phyloP scores from a whole-genome alignment of 1,140 invertebrate species.

The Babylonia areolata region DNA sequence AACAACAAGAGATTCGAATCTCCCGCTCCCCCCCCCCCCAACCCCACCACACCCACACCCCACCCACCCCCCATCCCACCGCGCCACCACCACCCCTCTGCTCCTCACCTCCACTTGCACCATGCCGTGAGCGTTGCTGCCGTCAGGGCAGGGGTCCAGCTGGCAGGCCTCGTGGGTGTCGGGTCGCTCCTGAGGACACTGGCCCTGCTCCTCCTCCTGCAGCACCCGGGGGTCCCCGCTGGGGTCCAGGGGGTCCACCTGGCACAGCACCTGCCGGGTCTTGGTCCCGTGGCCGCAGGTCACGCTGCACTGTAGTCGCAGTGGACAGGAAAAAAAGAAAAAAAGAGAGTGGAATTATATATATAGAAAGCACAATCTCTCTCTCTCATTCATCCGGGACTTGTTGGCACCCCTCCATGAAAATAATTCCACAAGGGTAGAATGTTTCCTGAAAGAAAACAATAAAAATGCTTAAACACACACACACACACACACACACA shows the following conservation, averaged over 20 bases:
- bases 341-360: too few species aligned
- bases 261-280: conserved; percentile 48
- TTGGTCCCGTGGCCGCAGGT: conserved; percentile 53
- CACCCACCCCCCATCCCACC: background rate
- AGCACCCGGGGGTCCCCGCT: conserved; percentile 19
- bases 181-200: conserved; percentile 11
- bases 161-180: conserved; percentile 2
- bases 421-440: too few species aligned
- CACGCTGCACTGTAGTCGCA: conserved; percentile 56
- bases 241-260: conserved; percentile 28
- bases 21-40: background rate
- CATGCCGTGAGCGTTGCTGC: conserved; percentile 79
- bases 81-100: background rate
- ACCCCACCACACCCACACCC: background rate
- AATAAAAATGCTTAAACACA: too few species aligned
- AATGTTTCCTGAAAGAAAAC: too few species aligned
- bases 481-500: too few species aligned
- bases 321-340: too few species aligned
- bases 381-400: too few species aligned
- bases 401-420: too few species aligned
- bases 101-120: conserved; percentile 93
- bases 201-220: background rate
- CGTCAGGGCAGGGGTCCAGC: conserved; percentile 39
- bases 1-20: background rate
- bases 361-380: too few species aligned